A percentile compares a stretch with the other conserved stretches of the same genome.
Conservation (phyloP, 2,113 vertebrate species). For the Malurus melanocephalus region DNA sequence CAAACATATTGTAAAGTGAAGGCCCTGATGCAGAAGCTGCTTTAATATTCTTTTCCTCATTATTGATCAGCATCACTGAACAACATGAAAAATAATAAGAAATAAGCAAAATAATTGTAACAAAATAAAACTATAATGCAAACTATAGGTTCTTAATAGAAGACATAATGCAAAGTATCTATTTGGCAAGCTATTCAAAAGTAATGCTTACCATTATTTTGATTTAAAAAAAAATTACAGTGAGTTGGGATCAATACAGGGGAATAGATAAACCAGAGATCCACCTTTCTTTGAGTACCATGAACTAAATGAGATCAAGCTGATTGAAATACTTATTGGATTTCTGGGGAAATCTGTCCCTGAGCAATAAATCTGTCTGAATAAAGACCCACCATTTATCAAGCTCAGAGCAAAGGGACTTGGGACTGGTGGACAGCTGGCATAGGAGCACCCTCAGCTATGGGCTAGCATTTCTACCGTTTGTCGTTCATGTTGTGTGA, state of each 20-base stretch:
- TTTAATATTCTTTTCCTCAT: not conserved
- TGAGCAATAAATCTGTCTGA: slow-evolving; percentile 4
- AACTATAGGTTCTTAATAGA: not conserved
- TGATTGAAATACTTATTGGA: not conserved
- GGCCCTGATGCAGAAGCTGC: not conserved
- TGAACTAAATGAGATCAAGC: not conserved
- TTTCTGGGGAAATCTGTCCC: not conserved
- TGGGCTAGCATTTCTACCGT: not conserved
- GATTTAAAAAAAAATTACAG: not conserved
- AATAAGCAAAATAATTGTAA: not conserved
- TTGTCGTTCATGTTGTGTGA: not conserved
- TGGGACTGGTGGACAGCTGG: not conserved
- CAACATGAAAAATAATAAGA: not conserved
- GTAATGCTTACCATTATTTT: not conserved
- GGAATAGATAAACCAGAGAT: not conserved
- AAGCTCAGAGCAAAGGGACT: not conserved
- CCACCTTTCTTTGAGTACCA: not conserved
- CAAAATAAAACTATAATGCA: not conserved
- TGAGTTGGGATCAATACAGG: not conserved
- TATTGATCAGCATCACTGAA: not conserved
- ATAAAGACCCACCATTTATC: not conserved
- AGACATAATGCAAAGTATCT: not conserved
- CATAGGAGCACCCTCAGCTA: not conserved
- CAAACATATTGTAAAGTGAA: not conserved
- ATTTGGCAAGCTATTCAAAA: not conserved